These are phyloP conservation scores for Stenurella melanura DNA, from an alignment of 2,888 invertebrate species.

Conservation along the genomic window DNA sequence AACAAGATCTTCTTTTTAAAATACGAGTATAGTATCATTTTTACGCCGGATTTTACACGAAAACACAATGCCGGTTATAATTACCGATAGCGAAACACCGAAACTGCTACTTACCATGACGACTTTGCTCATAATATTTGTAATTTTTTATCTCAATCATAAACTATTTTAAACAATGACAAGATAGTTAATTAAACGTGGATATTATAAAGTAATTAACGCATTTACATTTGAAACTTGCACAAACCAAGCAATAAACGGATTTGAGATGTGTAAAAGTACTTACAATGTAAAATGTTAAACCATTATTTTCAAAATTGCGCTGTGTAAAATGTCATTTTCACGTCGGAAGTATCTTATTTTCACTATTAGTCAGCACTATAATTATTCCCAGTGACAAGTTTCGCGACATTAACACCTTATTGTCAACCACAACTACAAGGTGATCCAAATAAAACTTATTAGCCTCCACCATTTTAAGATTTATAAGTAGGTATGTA, in stretches of 20 bases:
- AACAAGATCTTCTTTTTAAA: conserved; percentile 31
- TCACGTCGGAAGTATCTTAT: too few species aligned
- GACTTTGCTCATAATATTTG: conserved; percentile 25
- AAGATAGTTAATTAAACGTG: conserved; percentile 31
- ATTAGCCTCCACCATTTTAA: too few species aligned
- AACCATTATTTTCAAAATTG: too few species aligned
- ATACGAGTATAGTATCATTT: neutral
- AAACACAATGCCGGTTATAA: neutral
- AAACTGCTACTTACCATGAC: conserved; percentile 33
- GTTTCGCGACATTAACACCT: too few species aligned
- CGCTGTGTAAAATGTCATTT: too few species aligned
- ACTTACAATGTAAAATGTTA: too few species aligned
- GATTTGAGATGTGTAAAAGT: too few species aligned
- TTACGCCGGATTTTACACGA: neutral
- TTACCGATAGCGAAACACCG: conserved; percentile 19
- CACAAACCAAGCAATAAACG: neutral
- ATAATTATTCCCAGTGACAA: too few species aligned
- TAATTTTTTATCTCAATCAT: conserved; percentile 43
- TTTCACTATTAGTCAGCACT: too few species aligned
- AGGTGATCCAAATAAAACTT: too few species aligned
- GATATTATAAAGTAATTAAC: neutral
- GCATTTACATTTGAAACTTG: neutral
- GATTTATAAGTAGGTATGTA: too few species aligned
- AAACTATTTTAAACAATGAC: conserved; percentile 45
- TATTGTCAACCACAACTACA: too few species aligned